Evolutionary conservation across 2,888 invertebrate species (phyloP), one percentile per base, ranked within the genome.

Genomic region (Chrysopilus asiliformis): DNA sequence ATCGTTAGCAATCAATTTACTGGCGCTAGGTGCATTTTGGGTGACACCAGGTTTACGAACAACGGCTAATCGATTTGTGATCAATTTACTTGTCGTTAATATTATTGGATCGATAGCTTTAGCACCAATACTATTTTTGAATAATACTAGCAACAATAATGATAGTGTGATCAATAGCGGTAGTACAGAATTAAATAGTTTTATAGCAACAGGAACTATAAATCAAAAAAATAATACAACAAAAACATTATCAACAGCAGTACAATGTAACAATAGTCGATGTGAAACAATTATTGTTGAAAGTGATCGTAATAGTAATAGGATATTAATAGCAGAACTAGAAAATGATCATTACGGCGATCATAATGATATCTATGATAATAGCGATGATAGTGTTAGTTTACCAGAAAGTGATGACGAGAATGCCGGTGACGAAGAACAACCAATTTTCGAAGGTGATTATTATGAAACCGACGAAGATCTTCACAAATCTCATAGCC

Each of bases 21-120:
- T 64, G 51, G 63, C 63, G 41, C 50, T 64, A 47, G 58, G 61
- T 47, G 63, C 64, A 40, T 64, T 64, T 45, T 64, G 63, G 64
- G 57, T 61, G 47, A 64, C 64, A 43, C 64, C 63, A 35, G 58
- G 58, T 42, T 48, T 64, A 43, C 59, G 64, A 46, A 64, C 63
- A 43, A 63, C 60, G 40, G 61, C 63, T 34, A 64, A 64, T 49
- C 63, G 63, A 10, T 64, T 64, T 42, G 63, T 64, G 43, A 64
- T 64, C 41, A 64, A 64, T 49, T 47, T 64, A 40, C 48, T 64
- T 33, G 53, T 61, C 44, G 60, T 61, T 41, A 64, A 64, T 45
- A 45, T 64, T 32, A 53, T 58, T 30, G 61, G 60, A 26, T 64
- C 62, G 50, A 47, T 57, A 39, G 57, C 59, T 30, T 45, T 64